Evolutionary conservation across 2,113 vertebrate species (phyloP).

Genomic region (Diphyllodes magnificus): DNA sequence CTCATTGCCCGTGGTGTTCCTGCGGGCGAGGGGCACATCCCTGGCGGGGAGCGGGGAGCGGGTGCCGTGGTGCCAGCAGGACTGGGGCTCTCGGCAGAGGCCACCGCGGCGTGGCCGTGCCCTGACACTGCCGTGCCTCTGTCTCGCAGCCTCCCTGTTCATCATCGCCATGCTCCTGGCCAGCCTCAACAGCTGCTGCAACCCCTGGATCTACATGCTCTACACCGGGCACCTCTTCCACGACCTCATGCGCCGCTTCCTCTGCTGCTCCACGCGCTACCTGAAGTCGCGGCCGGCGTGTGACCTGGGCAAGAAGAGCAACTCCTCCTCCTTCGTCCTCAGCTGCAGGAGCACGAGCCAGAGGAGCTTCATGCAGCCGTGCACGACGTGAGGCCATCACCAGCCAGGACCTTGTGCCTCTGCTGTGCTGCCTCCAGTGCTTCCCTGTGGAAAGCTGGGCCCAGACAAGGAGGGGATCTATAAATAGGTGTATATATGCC

Average conservation of each 20-base stretch:
- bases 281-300: constrained; percentile 65
- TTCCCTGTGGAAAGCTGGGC: neutral
- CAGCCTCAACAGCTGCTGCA: constrained; percentile 95
- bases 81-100: neutral
- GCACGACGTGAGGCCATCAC: constrained; percentile 48
- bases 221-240: constrained; percentile 90
- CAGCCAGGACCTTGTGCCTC: fast-evolving
- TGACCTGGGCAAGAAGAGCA: constrained; percentile 79
- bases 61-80: fast-evolving
- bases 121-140: neutral
- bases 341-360: constrained; percentile 79
- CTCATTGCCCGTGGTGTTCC: fast-evolving
- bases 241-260: constrained; percentile 75
- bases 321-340: constrained; percentile 83
- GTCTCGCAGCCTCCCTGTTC: constrained; percentile 78
- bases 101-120: fast-evolving
- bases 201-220: constrained; percentile 97
- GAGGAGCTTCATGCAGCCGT: constrained; percentile 71
- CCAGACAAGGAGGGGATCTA: neutral
- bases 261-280: constrained; percentile 78
- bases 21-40: neutral
- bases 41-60: neutral
- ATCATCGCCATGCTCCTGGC: constrained; percentile 91
- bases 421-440: fast-evolving
- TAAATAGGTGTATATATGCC: neutral